Percentiles rank a stretch among this genome's conserved stretches.
phyloP scores from a whole-genome alignment of 2,888 invertebrate species.

The Trachelus stipa region DNA sequence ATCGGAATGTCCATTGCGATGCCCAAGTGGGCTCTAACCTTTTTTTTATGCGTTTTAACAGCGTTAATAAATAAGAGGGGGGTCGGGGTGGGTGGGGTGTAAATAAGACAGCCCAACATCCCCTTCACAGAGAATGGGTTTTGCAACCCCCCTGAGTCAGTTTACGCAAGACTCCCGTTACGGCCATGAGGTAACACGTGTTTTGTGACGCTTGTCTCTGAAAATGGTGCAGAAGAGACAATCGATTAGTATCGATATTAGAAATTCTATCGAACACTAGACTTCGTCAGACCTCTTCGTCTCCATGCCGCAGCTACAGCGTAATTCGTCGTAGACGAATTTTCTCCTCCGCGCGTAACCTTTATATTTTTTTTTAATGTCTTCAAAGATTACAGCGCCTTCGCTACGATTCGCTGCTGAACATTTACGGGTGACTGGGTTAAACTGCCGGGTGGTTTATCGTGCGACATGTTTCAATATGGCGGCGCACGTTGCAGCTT shows the following conservation, averaged over 20 bases:
- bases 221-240: background rate
- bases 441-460: background rate
- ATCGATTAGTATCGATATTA: background rate
- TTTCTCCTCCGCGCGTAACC: background rate
- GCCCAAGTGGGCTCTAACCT: constrained; percentile 33
- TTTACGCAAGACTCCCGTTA: background rate
- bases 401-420: background rate
- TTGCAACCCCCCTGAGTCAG: background rate
- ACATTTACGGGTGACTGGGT: background rate
- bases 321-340: background rate
- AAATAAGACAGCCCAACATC: background rate
- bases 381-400: background rate
- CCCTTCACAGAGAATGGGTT: background rate
- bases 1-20: constrained; percentile 29
- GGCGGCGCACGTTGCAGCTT: background rate
- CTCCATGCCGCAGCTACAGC: background rate
- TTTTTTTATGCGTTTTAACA: constrained; percentile 35
- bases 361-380: background rate
- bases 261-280: background rate
- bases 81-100: background rate
- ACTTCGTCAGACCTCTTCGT: background rate
- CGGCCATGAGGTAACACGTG: background rate
- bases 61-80: constrained; percentile 33
- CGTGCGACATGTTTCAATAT: background rate
- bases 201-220: background rate